These are phyloP conservation scores for Alethe diademata DNA, from an alignment of 2,113 vertebrate genomes.

Conservation along the genomic window DNA sequence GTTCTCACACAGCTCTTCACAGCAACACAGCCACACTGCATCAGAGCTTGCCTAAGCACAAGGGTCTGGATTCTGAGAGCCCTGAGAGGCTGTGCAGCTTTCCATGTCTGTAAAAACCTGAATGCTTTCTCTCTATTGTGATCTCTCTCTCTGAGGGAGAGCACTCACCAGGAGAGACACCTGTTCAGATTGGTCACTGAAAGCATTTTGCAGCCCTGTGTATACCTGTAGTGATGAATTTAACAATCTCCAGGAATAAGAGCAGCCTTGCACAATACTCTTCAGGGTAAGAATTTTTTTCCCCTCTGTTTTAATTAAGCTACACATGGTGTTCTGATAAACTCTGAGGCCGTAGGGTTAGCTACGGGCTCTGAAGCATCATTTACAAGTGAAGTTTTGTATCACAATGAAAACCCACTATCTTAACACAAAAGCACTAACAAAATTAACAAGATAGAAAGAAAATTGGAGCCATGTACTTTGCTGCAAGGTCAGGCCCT, in stretches of 20 bases:
- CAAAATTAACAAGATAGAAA: neutral
- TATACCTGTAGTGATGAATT: neutral
- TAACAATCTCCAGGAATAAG: neutral
- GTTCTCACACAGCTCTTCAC: neutral
- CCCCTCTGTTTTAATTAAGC: neutral
- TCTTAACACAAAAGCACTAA: neutral
- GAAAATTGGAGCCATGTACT: neutral
- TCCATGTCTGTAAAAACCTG: neutral
- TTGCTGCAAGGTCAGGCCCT: neutral
- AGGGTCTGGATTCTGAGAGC: neutral
- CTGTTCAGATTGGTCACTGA: neutral
- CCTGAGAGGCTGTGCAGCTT: neutral
- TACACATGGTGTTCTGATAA: neutral
- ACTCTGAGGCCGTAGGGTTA: neutral
- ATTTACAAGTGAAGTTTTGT: neutral
- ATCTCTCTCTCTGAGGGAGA: neutral
- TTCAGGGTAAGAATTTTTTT: neutral
- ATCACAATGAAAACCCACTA: neutral
- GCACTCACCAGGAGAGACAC: neutral
- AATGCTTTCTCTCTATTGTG: neutral
- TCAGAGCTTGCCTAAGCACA: neutral
- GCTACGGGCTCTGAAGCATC: neutral
- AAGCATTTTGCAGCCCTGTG: neutral
- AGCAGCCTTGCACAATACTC: neutral
- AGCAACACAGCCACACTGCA: neutral